Percentiles rank a stretch among this genome's conserved stretches.
phyloP scores from a whole-genome alignment of 1,140 invertebrate genomes.

The Brachionus manjavacas region DNA sequence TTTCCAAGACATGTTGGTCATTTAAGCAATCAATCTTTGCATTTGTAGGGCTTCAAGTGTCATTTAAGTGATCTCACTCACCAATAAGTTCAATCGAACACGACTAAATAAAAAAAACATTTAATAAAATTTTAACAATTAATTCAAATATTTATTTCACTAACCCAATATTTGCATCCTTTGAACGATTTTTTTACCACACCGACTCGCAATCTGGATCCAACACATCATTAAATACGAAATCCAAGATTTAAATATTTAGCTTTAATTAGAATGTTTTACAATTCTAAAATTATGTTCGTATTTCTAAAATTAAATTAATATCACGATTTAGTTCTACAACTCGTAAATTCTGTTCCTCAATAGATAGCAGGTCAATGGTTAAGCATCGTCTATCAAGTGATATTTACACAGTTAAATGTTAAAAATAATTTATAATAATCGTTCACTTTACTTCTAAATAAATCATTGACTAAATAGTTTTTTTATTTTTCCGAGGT shows the following conservation, averaged over 20 bases:
- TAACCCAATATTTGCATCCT: background rate
- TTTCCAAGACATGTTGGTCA: background rate
- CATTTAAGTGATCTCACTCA: background rate
- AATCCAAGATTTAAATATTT: constrained; percentile 1
- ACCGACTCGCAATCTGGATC: background rate
- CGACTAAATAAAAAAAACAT: background rate
- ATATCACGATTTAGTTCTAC: background rate
- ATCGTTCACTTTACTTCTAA: background rate
- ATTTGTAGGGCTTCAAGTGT: background rate
- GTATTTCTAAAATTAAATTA: background rate
- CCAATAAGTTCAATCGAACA: background rate
- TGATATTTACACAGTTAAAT: background rate
- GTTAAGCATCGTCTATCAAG: background rate
- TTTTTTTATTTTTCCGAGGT: background rate
- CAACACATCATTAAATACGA: background rate
- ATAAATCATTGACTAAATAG: background rate
- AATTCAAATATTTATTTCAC: background rate
- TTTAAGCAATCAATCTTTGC: background rate
- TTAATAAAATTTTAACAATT: background rate
- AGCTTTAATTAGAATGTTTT: background rate
- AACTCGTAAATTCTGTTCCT: background rate
- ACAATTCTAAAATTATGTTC: background rate
- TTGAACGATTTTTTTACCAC: background rate
- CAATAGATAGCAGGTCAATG: background rate
- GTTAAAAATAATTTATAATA: background rate